Evolutionary conservation across 2,888 invertebrate genomes (phyloP).

Genomic region (Pheosia tremula): DNA sequence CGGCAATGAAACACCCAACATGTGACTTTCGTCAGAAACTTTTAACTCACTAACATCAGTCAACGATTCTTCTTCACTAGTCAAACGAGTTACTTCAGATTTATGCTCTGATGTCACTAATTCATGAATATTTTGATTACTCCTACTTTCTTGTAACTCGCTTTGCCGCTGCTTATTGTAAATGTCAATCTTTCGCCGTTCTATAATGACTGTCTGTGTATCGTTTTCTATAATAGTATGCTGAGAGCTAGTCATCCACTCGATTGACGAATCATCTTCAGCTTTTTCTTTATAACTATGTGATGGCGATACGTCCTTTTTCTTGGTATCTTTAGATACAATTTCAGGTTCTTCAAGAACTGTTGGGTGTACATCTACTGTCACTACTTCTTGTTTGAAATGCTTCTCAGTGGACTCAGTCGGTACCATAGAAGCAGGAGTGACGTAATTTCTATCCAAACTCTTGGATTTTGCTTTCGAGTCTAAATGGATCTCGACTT

Average conservation of each 20-base stretch:
- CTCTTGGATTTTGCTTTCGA: constrained; percentile 87
- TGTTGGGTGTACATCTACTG: constrained; percentile 77
- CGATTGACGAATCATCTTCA: constrained; percentile 78
- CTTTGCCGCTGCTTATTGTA: constrained; percentile 83
- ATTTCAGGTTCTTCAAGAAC: constrained; percentile 53
- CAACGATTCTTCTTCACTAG: constrained; percentile 88
- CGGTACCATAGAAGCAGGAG: constrained; percentile 59
- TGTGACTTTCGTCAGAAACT: constrained; percentile 77
- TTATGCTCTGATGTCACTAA: constrained; percentile 67
- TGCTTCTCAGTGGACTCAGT: constrained; percentile 72
- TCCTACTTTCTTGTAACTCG: constrained; percentile 72
- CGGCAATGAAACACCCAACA: constrained; percentile 78
- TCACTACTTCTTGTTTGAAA: constrained; percentile 77
- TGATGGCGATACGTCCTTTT: constrained; percentile 66
- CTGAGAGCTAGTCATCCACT: constrained; percentile 77
- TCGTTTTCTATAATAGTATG: constrained; percentile 80
- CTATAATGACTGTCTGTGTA: constrained; percentile 86
- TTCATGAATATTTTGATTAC: constrained; percentile 66
- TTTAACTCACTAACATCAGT: constrained; percentile 87
- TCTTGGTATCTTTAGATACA: constrained; percentile 52
- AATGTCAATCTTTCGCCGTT: constrained; percentile 85
- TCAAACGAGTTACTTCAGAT: constrained; percentile 78
- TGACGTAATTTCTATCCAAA: constrained; percentile 86
- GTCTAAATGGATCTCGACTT: constrained; percentile 84
- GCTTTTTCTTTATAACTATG: constrained; percentile 74